Evolutionary conservation across 2,888 invertebrate species (phyloP).

Genomic region (Athalia cordata): DNA sequence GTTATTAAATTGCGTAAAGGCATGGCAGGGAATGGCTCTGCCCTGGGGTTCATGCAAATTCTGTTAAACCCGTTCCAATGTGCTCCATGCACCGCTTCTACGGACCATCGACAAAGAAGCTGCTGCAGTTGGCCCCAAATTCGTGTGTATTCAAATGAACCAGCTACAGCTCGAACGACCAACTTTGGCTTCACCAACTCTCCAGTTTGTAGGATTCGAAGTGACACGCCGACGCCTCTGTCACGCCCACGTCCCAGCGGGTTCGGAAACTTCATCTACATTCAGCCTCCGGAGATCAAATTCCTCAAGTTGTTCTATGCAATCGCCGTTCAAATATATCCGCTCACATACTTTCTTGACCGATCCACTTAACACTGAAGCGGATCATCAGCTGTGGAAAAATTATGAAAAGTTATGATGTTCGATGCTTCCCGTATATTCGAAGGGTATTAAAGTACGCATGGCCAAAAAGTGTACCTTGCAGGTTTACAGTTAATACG

Average conservation of each 20-base stretch:
- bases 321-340: background rate
- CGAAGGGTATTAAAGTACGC: too few species aligned
- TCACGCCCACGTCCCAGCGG: conserved; percentile 39
- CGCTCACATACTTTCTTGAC: too few species aligned
- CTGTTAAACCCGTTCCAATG: conserved; percentile 53
- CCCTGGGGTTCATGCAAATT: conserved; percentile 56
- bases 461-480: too few species aligned
- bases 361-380: too few species aligned
- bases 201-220: conserved; percentile 43
- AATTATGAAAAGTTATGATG: conserved; percentile 19
- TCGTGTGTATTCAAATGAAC: conserved; percentile 38
- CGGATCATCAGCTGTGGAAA: background rate
- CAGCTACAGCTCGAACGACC: conserved; percentile 27
- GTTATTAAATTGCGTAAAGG: too few species aligned
- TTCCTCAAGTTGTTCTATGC: conserved; percentile 29
- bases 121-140: conserved; percentile 36
- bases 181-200: conserved; percentile 39
- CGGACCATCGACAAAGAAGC: conserved; percentile 43
- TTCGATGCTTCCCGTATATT: background rate
- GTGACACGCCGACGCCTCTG: conserved; percentile 39
- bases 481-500: background rate
- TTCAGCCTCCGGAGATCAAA: conserved; percentile 24
- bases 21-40: conserved; percentile 28
- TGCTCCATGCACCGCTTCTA: conserved; percentile 44
- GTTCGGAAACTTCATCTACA: conserved; percentile 33